These are phyloP conservation scores for Stenurella melanura DNA, from an alignment of 2,888 invertebrate genomes.

Conservation along the genomic window DNA sequence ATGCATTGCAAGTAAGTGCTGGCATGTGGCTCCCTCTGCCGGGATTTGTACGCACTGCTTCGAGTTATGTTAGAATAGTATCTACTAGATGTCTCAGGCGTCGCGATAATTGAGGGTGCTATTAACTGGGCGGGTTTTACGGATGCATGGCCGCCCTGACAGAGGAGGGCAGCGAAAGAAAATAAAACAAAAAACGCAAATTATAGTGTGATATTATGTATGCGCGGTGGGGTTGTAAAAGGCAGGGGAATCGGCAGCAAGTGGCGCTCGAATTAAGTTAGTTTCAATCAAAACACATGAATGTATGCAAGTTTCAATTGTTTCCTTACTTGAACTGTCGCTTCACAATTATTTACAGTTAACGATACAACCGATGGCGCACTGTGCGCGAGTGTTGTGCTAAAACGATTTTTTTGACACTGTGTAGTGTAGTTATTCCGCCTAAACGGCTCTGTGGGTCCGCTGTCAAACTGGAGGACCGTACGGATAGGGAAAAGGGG, in stretches of 20 bases:
- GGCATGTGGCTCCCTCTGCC: slow-evolving; percentile 51
- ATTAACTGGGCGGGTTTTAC: slow-evolving; percentile 75
- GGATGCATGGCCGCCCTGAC: slow-evolving; percentile 74
- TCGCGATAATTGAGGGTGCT: slow-evolving; percentile 72
- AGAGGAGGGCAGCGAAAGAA: slow-evolving; percentile 72
- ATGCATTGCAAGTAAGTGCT: slow-evolving; percentile 16
- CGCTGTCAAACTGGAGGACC: slow-evolving; percentile 72
- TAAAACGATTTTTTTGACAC: slow-evolving; percentile 45
- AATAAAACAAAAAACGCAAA: slow-evolving; percentile 73
- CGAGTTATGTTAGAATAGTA: slow-evolving; percentile 19
- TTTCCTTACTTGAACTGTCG: slow-evolving; percentile 51
- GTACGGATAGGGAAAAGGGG: slow-evolving; percentile 72
- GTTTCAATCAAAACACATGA: slow-evolving; percentile 74
- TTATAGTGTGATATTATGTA: slow-evolving; percentile 72
- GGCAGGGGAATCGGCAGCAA: slow-evolving; percentile 69
- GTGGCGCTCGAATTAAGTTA: slow-evolving; percentile 73
- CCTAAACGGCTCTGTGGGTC: slow-evolving; percentile 49
- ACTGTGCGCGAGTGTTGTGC: slow-evolving; percentile 57
- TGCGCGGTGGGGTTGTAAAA: slow-evolving; percentile 71
- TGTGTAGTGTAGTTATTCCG: slow-evolving; percentile 53
- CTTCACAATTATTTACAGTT: slow-evolving; percentile 48
- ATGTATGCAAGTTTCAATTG: slow-evolving; percentile 68
- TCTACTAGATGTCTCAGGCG: slow-evolving; percentile 62
- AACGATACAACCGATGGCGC: slow-evolving; percentile 47
- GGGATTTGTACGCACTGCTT: not conserved